These are phyloP conservation scores for Donacobius atricapilla DNA, from an alignment of 2,113 vertebrate species.

Conservation along the genomic window DNA sequence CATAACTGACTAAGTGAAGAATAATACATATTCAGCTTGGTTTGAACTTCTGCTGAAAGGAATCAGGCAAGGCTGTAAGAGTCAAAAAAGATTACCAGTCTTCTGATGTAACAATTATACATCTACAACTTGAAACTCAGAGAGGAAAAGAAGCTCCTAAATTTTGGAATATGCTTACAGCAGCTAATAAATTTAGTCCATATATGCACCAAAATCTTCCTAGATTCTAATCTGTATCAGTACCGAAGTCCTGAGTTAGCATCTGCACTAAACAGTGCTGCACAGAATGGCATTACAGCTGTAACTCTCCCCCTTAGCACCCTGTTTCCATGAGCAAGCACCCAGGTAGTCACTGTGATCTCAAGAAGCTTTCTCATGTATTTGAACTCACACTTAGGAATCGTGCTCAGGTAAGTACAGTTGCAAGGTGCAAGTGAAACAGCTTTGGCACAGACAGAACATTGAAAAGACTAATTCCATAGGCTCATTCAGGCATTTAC, in stretches of 20 bases:
- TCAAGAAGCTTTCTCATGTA: not conserved
- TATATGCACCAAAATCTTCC: not conserved
- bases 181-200: not conserved
- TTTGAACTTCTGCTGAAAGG: not conserved
- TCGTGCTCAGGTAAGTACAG: not conserved
- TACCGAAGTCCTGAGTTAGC: not conserved
- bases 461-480: not conserved
- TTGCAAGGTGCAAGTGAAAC: not conserved
- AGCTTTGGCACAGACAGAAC: not conserved
- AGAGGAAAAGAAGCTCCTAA: not conserved
- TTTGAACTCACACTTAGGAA: not conserved
- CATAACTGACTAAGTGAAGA: not conserved
- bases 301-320: not conserved
- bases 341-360: not conserved
- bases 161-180: not conserved
- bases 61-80: not conserved
- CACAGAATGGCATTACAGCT: not conserved
- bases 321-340: not conserved
- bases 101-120: not conserved
- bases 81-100: not conserved
- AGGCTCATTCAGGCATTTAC: not conserved
- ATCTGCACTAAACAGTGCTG: not conserved
- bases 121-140: not conserved
- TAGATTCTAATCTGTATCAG: not conserved
- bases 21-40: not conserved